phyloP scores from a whole-genome alignment of 2,113 vertebrate genomes.

The Hemicordylus capensis region DNA sequence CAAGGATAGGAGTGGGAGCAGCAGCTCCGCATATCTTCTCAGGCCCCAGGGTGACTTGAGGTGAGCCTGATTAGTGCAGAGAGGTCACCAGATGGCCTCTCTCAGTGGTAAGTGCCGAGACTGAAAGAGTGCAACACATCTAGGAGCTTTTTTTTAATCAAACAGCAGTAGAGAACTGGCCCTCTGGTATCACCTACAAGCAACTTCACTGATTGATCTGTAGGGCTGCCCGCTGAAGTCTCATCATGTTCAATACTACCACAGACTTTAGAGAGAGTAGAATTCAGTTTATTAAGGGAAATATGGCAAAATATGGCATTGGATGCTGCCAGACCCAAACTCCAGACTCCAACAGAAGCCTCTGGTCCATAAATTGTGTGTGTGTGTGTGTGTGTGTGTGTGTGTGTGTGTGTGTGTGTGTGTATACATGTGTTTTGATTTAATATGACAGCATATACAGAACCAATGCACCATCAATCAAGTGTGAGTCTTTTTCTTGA shows the following conservation, averaged over 20 bases:
- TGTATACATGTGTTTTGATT: too few species aligned
- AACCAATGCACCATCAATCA: neutral
- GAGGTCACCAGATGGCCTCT: neutral
- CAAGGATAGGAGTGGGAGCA: too few species aligned
- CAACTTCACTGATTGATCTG: too few species aligned
- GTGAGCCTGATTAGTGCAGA: too few species aligned
- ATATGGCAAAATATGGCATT: neutral
- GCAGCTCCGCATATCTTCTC: too few species aligned
- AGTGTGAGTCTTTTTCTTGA: neutral
- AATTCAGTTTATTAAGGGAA: neutral
- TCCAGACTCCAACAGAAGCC: neutral
- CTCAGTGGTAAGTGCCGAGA: too few species aligned
- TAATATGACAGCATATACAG: neutral
- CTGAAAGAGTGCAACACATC: neutral
- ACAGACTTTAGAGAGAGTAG: neutral
- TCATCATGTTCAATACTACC: neutral
- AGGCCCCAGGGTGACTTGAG: too few species aligned
- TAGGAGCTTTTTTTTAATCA: neutral
- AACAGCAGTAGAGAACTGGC: neutral
- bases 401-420: too few species aligned
- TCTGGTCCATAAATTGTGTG: neutral
- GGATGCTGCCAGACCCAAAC: neutral
- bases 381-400: neutral
- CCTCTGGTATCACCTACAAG: neutral
- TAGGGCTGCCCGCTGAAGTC: neutral